These are phyloP conservation scores for Argynnis bischoffii DNA, from an alignment of 2,888 invertebrate genomes.

Conservation along the genomic window DNA sequence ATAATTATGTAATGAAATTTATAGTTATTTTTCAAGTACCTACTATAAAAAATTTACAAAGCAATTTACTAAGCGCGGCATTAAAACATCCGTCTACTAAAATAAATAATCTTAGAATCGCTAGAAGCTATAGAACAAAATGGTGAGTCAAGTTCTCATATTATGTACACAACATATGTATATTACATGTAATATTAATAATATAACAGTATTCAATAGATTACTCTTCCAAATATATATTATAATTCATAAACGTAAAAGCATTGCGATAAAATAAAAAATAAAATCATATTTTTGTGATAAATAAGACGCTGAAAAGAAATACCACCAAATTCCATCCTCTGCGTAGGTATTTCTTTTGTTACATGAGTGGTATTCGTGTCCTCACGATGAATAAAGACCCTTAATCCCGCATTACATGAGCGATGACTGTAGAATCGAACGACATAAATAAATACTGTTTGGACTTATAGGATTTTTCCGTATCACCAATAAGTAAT, in stretches of 20 bases:
- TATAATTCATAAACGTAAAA: background rate
- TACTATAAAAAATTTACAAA: too few relatives aligned
- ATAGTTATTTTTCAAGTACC: too few relatives aligned
- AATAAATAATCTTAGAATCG: too few relatives aligned
- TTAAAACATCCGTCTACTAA: too few relatives aligned
- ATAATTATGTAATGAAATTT: background rate
- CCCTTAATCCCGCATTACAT: conserved; percentile 66
- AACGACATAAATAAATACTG: conserved; percentile 44
- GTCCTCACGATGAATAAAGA: conserved; percentile 60
- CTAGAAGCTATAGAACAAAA: too few relatives aligned
- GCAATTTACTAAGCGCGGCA: too few relatives aligned
- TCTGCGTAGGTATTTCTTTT: conserved; percentile 55
- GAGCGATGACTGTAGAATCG: conserved; percentile 63
- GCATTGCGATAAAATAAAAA: conserved; percentile 5
- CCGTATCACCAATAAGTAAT: conserved; percentile 23
- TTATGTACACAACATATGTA: too few relatives aligned
- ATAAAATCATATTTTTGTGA: conserved; percentile 36
- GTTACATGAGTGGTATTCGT: conserved; percentile 58
- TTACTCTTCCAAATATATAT: too few relatives aligned
- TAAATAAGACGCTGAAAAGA: conserved; percentile 40
- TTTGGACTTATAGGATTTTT: conserved; percentile 33
- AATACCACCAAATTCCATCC: conserved; percentile 40
- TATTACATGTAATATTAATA: too few relatives aligned
- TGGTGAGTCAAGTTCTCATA: too few relatives aligned
- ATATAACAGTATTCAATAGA: too few relatives aligned